These are phyloP conservation scores for Plebejus melissa DNA, from an alignment of 2,888 invertebrate species.

Conservation along the genomic window DNA sequence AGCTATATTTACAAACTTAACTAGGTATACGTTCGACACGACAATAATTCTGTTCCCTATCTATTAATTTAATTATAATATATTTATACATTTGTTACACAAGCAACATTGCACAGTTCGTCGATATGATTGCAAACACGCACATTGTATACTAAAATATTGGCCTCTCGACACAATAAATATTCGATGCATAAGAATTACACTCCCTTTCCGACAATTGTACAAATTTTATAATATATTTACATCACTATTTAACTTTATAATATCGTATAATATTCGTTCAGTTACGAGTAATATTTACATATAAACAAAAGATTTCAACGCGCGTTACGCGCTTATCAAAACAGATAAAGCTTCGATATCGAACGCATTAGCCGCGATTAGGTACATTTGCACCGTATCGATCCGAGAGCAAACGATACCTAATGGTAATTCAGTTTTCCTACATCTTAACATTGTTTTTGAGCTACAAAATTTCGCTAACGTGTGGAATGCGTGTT, in stretches of 20 bases:
- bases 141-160: constrained; percentile 47
- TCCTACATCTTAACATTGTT: neutral
- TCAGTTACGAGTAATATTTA: constrained; percentile 33
- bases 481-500: neutral
- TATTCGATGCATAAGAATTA: constrained; percentile 16
- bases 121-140: constrained; percentile 54
- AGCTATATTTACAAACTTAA: constrained; percentile 70
- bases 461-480: constrained; percentile 5
- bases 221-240: constrained; percentile 15
- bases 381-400: constrained; percentile 47
- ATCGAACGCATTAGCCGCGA: constrained; percentile 59
- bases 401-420: constrained; percentile 37
- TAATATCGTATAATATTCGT: constrained; percentile 28
- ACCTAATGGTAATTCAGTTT: neutral
- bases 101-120: constrained; percentile 72
- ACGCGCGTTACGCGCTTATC: constrained; percentile 73
- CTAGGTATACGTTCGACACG: constrained; percentile 68
- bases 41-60: constrained; percentile 72
- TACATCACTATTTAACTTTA: constrained; percentile 23
- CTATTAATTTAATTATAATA: constrained; percentile 54
- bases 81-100: constrained; percentile 69
- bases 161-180: neutral
- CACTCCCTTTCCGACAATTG: neutral
- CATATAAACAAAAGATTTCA: constrained; percentile 66
- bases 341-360: constrained; percentile 56